Percentiles rank a stretch among this genome's conserved stretches.
Conservation (phyloP, 2,797 vertebrate species). For the Microctenopoma steveboyesi region DNA sequence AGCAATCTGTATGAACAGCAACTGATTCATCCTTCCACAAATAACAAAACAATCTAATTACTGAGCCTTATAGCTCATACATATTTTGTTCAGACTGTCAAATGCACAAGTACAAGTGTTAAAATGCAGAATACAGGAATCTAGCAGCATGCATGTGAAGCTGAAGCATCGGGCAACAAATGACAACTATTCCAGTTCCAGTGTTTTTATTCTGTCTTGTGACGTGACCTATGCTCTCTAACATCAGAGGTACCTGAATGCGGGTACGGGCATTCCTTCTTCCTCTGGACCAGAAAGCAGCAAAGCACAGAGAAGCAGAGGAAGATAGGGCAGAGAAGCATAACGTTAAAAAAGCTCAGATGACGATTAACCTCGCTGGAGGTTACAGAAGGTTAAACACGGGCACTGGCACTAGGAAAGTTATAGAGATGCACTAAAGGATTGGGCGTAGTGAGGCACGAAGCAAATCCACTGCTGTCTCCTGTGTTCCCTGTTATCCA, state of each 20-base stretch:
- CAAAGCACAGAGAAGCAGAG: constrained; percentile 88
- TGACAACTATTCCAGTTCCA: constrained; percentile 14
- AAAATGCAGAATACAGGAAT: constrained; percentile 17
- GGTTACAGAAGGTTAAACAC: constrained; percentile 55
- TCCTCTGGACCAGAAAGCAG: constrained; percentile 97
- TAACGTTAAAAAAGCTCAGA: constrained; percentile 68
- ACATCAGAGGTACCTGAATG: constrained; percentile 92
- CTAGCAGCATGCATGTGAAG: constrained; percentile 31
- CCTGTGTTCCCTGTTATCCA: constrained; percentile 34
- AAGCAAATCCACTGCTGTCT: constrained; percentile 51
- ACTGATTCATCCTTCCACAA: no score
- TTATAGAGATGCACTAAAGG: constrained; percentile 63
- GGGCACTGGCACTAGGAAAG: constrained; percentile 59
- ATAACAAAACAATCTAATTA: background rate
- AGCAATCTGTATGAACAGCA: background rate
- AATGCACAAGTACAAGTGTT: background rate
- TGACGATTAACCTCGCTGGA: constrained; percentile 37
- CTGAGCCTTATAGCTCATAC: constrained; percentile 4
- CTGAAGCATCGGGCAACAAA: constrained; percentile 32
- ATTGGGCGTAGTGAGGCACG: constrained; percentile 43
- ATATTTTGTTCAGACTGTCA: constrained; percentile 18
- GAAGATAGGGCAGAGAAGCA: constrained; percentile 87
- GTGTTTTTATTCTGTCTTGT: constrained; percentile 21
- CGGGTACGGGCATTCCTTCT: constrained; percentile 98
- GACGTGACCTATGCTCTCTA: constrained; percentile 23